Evolutionary conservation across 2,797 vertebrate species (phyloP).

Genomic region (Poecile montanus): DNA sequence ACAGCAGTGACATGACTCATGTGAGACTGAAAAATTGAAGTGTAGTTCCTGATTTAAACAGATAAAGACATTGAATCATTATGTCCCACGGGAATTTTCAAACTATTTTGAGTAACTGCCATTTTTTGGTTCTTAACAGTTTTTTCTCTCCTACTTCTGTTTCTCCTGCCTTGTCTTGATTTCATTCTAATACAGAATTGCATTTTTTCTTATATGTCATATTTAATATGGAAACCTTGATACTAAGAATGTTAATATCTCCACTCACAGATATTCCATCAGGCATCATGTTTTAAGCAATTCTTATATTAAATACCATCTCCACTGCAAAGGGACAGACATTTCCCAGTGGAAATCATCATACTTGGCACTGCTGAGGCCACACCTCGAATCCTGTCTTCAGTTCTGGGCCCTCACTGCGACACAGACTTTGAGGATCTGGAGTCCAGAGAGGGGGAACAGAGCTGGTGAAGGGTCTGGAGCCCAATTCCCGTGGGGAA

Average conservation of each 20-base stretch:
- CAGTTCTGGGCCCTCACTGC: neutral
- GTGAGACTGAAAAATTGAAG: neutral
- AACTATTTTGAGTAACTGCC: conserved; percentile 24
- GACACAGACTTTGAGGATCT: neutral
- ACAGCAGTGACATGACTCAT: neutral
- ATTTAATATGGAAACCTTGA: neutral
- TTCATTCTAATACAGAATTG: neutral
- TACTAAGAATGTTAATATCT: neutral
- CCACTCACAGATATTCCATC: neutral
- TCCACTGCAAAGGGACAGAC: neutral
- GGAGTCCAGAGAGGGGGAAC: neutral
- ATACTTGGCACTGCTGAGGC: neutral
- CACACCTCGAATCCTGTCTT: rapidly evolving
- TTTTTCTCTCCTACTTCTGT: neutral
- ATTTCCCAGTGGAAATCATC: neutral
- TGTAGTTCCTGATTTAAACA: neutral
- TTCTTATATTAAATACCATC: neutral
- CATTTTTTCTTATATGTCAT: neutral
- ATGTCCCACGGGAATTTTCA: neutral
- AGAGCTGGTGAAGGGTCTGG: neutral
- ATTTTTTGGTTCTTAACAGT: neutral
- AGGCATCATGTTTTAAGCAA: neutral
- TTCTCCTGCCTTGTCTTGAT: neutral
- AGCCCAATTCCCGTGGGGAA: neutral
- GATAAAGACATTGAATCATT: neutral